Conservation (phyloP, 2,888 invertebrate genomes). For the Allygus modestus region DNA sequence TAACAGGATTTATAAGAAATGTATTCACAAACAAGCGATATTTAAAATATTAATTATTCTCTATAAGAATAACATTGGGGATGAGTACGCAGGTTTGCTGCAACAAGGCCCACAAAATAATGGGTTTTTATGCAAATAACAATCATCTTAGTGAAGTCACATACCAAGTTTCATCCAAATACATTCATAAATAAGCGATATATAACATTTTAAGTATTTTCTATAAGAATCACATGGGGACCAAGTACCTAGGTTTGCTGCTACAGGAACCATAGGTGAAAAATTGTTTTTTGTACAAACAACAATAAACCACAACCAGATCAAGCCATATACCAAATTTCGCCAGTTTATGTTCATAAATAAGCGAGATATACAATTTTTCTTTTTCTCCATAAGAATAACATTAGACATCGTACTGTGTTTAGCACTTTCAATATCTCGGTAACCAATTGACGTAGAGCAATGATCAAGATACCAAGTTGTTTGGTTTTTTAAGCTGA, state of each 20-base stretch:
- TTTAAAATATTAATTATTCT: too few relatives aligned
- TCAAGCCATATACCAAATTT: neutral
- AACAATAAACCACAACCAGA: neutral
- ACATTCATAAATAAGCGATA: neutral
- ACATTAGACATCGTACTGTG: neutral
- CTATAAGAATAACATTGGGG: too few relatives aligned
- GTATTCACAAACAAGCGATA: too few relatives aligned
- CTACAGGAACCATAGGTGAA: neutral
- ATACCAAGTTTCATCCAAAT: neutral
- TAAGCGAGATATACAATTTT: neutral
- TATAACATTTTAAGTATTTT: neutral
- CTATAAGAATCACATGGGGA: constrained; percentile 1
- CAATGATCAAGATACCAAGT: neutral
- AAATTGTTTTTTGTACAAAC: neutral
- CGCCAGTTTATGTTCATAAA: neutral
- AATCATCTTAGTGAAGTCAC: too few relatives aligned
- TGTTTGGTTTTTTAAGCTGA: neutral
- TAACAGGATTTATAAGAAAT: too few relatives aligned
- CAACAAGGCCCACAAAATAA: too few relatives aligned
- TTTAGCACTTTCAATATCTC: neutral
- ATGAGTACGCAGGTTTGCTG: too few relatives aligned
- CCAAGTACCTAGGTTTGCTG: neutral
- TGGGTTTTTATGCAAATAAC: too few relatives aligned
- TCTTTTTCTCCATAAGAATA: neutral
- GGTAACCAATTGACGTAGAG: neutral